phyloP scores from a whole-genome alignment of 2,113 vertebrate genomes.

The Lagopus leucura region DNA sequence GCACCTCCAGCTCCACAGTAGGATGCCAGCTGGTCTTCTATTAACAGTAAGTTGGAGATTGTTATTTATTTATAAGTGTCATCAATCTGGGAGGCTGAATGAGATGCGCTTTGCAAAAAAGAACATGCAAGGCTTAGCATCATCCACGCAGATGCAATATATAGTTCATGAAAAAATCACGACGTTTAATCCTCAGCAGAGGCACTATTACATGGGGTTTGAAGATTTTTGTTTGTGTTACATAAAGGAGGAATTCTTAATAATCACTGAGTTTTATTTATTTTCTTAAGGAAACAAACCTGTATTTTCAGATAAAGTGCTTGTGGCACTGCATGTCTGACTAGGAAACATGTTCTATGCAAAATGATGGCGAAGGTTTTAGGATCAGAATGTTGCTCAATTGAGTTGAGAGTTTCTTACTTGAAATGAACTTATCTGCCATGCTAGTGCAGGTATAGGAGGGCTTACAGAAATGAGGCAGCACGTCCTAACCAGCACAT shows the following conservation, averaged over 20 bases:
- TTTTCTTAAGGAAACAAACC: neutral
- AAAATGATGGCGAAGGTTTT: neutral
- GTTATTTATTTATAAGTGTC: constrained; percentile 64
- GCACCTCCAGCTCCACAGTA: constrained; percentile 31
- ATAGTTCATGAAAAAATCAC: neutral
- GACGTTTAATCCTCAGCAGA: neutral
- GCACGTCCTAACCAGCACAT: neutral
- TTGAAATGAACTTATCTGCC: neutral
- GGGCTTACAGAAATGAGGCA: neutral
- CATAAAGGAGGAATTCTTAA: neutral
- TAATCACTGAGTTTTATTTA: neutral
- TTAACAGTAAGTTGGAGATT: constrained; percentile 57
- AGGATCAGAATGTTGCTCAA: neutral
- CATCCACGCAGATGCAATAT: neutral
- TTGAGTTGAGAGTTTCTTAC: neutral
- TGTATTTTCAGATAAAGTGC: neutral
- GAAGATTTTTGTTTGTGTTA: neutral
- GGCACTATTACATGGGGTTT: neutral
- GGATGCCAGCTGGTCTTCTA: constrained; percentile 51
- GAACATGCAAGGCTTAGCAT: neutral
- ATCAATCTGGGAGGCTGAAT: constrained; percentile 47
- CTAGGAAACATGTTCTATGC: neutral
- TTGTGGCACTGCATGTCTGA: neutral
- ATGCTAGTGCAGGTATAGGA: neutral
- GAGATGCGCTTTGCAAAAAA: constrained; percentile 4